Evolutionary conservation across 2,797 vertebrate species (phyloP).

Genomic region (Xenopus petersii): DNA sequence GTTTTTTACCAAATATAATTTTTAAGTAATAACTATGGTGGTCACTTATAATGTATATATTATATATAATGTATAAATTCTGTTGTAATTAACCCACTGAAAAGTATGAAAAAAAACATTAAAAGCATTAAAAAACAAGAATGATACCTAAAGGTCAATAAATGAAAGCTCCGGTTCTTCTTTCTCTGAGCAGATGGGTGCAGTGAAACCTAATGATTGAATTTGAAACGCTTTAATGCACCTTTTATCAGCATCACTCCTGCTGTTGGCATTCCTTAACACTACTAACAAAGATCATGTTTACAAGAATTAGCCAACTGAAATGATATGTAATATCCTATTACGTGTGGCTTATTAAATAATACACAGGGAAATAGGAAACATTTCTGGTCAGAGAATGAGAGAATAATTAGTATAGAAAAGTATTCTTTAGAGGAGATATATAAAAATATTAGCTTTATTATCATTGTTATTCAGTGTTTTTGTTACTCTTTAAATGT

Average conservation of each 20-base stretch:
- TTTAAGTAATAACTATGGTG: neutral
- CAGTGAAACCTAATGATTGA: slow-evolving; percentile 66
- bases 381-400: slow-evolving; percentile 7
- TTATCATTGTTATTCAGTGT: no score
- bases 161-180: slow-evolving; percentile 63
- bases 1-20: neutral
- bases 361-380: slow-evolving; percentile 29
- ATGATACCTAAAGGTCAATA: slow-evolving; percentile 62
- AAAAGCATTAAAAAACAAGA: slow-evolving; percentile 32
- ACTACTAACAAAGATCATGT: slow-evolving; percentile 59
- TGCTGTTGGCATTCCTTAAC: slow-evolving; percentile 58
- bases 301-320: slow-evolving; percentile 58
- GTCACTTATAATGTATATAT: neutral
- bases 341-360: slow-evolving; percentile 47
- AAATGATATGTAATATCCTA: slow-evolving; percentile 49
- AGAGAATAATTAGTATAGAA: no score
- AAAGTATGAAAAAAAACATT: neutral
- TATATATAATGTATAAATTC: neutral
- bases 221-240: slow-evolving; percentile 65
- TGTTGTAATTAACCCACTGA: neutral
- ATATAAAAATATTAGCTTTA: no score
- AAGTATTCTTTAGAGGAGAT: no score
- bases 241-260: slow-evolving; percentile 61
- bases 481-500: no score
- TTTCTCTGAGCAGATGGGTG: slow-evolving; percentile 66